Evolutionary conservation across 1,140 invertebrate species (phyloP), one percentile per base, ranked within the genome.

Genomic region (Solen grandis): DNA sequence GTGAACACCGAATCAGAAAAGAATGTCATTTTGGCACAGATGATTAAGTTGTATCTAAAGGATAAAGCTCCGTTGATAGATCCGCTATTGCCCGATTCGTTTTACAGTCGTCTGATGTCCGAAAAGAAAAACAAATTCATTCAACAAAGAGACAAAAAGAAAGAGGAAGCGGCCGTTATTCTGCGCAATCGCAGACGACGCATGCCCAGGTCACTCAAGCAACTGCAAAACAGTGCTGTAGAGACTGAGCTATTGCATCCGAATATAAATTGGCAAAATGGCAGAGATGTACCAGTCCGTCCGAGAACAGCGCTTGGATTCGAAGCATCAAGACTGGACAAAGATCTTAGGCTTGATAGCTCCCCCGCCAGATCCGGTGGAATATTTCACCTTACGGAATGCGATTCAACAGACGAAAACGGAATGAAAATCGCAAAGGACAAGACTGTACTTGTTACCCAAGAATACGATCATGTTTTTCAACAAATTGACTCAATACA

Each of bases 21-120:
- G 72, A 68, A 81, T 25, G 59, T 75, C 0, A 35, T 82, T 13
- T 69, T 88, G 63, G 63, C 78, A 25, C 80, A 85, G 50, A 80
- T 90, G 31, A 68, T 90, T 38, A 79, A 87, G 52, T 54, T 87
- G 52, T 90, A 88, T 78, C 68, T 87, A 2, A 73, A 85, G 65
- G 85, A 81, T 16, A 87, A 84, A 54, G 84, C 46, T 1, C 88
- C 87, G n/a, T 46, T 90, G n/a, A 85, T 88, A 41, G 82, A 90
- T 38, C 88, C 88, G 14, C 76, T 72, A 22, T 83, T 90, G 29
- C 84, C 86, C 5, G 84, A 88, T 69, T 82, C 85, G 0, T 72
- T 88, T 10, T 85, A 85, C 52, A 87, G 86, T 60, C 65, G 85
- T 36, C 79, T 85, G 22, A 76, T 80, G 36, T 86, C 86, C 50